These are phyloP conservation scores for Brachyrhaphis roseni DNA, from an alignment of 2,797 vertebrate species.

Conservation along the genomic window DNA sequence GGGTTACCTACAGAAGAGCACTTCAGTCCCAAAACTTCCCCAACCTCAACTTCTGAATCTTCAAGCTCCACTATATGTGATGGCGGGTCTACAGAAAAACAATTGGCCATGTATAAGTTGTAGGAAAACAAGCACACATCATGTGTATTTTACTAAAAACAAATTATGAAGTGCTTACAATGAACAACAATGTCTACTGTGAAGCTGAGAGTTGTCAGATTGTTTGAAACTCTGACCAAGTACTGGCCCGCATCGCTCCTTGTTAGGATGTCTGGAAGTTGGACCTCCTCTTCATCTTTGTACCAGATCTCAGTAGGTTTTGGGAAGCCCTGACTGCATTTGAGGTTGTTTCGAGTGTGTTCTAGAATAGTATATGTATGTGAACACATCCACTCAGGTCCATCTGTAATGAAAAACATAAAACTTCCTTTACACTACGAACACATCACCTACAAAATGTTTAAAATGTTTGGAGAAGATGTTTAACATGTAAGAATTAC, in stretches of 20 bases:
- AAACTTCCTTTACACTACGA: background rate
- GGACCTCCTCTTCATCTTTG: constrained; percentile 55
- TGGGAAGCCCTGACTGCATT: constrained; percentile 62
- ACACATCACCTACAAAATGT: background rate
- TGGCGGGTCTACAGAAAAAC: constrained; percentile 63
- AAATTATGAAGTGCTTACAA: constrained; percentile 61
- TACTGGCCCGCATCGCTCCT: constrained; percentile 64
- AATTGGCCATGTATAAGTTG: background rate
- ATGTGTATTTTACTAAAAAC: background rate
- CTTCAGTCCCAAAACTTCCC: constrained; percentile 52
- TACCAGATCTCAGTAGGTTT: constrained; percentile 19
- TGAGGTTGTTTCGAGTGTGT: constrained; percentile 1
- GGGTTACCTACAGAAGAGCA: constrained; percentile 65
- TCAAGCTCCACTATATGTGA: constrained; percentile 64
- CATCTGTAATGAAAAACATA: constrained; percentile 54
- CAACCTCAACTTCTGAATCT: constrained; percentile 52
- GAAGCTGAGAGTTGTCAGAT: rapidly evolving
- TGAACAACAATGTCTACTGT: constrained; percentile 59
- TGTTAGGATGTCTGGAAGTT: constrained; percentile 30
- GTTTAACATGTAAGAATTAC: background rate
- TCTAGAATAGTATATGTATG: constrained; percentile 36
- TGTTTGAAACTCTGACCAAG: constrained; percentile 47
- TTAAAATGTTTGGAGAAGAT: background rate
- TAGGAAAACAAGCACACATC: background rate
- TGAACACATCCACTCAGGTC: constrained; percentile 59